Conservation (phyloP, 2,113 vertebrate species). For the Microtus pennsylvanicus region DNA sequence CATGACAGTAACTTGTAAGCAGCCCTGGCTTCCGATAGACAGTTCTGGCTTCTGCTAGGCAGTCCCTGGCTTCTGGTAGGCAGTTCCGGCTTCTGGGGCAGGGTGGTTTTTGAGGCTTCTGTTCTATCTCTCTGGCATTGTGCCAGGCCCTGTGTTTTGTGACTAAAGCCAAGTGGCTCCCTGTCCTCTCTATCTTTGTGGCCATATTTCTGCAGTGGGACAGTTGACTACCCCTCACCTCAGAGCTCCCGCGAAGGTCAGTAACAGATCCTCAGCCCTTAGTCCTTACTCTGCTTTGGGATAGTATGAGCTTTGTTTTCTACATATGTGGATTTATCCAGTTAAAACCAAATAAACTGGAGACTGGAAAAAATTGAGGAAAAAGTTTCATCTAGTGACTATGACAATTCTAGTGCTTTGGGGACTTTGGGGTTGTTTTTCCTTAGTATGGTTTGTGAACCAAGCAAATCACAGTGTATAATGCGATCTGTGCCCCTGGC, state of each 20-base stretch:
- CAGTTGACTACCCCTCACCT: conserved; percentile 69
- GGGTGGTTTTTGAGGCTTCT: conserved; percentile 45
- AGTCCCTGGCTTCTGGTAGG: conserved; percentile 12
- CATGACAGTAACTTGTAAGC: background rate
- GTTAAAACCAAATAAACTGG: conserved; percentile 91
- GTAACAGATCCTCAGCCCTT: conserved; percentile 62
- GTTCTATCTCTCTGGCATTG: conserved; percentile 53
- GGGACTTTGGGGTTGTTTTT: background rate
- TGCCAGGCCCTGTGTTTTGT: conserved; percentile 76
- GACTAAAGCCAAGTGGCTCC: conserved; percentile 76
- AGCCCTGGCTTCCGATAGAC: background rate
- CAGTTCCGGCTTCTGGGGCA: background rate
- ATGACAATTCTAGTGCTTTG: background rate
- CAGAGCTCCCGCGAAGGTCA: conserved; percentile 59
- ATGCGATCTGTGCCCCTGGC: background rate
- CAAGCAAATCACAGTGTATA: background rate
- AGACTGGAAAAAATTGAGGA: conserved; percentile 67
- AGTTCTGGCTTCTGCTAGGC: background rate
- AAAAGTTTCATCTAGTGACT: background rate
- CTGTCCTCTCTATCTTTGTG: conserved; percentile 38
- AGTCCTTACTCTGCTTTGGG: conserved; percentile 84
- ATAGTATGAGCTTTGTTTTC: conserved; percentile 91
- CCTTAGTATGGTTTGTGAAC: background rate
- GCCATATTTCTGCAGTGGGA: conserved; percentile 69
- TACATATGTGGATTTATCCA: conserved; percentile 92